Conservation (phyloP, 2,888 invertebrate genomes). For the Philaethria dido region DNA sequence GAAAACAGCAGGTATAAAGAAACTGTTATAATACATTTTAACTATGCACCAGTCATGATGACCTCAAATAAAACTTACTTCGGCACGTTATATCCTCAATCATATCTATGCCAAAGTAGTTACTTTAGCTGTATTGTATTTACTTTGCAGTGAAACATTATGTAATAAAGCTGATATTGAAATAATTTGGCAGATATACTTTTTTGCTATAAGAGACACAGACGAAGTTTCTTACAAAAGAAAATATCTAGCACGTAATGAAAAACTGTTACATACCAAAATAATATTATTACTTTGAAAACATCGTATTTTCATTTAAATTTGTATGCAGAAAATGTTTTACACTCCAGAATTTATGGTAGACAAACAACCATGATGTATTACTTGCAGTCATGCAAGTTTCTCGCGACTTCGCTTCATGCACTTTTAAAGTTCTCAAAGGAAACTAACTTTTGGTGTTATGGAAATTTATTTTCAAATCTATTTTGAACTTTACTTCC, state of each 20-base stretch:
- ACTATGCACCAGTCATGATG: too few relatives aligned
- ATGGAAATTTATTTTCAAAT: conserved; percentile 17
- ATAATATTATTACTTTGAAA: neutral
- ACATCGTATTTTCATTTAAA: conserved; percentile 11
- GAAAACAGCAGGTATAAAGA: too few relatives aligned
- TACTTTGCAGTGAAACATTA: too few relatives aligned
- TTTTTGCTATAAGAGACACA: neutral
- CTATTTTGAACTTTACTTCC: conserved; percentile 6
- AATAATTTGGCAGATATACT: neutral
- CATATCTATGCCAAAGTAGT: too few relatives aligned
- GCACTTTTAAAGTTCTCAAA: conserved; percentile 16
- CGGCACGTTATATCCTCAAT: too few relatives aligned
- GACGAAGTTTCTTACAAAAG: neutral
- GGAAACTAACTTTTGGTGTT: conserved; percentile 3
- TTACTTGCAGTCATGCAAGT: conserved; percentile 15
- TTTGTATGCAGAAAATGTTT: conserved; percentile 11
- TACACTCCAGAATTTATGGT: conserved; percentile 12
- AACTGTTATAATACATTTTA: too few relatives aligned
- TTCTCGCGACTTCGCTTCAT: conserved; percentile 19
- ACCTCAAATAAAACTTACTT: too few relatives aligned
- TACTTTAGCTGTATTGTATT: too few relatives aligned
- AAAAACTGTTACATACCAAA: neutral
- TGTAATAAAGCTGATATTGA: too few relatives aligned
- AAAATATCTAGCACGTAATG: neutral
- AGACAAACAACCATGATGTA: conserved; percentile 26